Evolutionary conservation across 1,140 invertebrate genomes (phyloP), one percentile per base, ranked within the genome.

Genomic region (Anastrepha obliqua): DNA sequence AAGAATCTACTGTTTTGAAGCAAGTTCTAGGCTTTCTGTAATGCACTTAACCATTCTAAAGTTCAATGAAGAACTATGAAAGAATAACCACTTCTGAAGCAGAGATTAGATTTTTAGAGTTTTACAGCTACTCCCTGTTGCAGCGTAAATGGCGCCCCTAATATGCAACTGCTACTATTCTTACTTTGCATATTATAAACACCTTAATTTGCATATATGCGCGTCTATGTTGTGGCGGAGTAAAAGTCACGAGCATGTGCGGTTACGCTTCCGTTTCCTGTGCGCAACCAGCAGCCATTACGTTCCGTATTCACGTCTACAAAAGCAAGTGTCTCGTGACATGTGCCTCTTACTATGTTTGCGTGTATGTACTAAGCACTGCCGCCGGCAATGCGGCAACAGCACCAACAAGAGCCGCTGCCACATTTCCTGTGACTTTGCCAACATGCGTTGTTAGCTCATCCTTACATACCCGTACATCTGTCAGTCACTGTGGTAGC

Each of bases 191-290:
- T 81, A 81, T 55, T 81, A n/a, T 81, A 29, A 17, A 81, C 74
- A 55, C 74, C 74, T 51, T 81, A 81, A 58, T 55, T 81, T 81
- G 74, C 74, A 81, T 58, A 81, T 42, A 29, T 47, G 15, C 47
- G 74, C 74, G 47, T 81, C 74, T 81, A 17, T 55, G 47, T 51
- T 81, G 74, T 20, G 74, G 47, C 47, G 20, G 13, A 81, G 74
- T 55, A 81, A 81, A 81, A 55, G 74, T 81, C 74, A 81, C 74
- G 74, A 81, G 74, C 47, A 55, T 81, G 51, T 81, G 74, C 29
- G 74, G 74, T 81, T 81, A 55, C 51, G 74, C 74, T 58, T 81
- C 74, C 74, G 74, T 81, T 81, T 81, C 74, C 74, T 81, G 74
- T 81, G 44, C 67, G 67, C 67, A 47, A 74, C 67, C 67, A 74